Percentiles rank a stretch among this genome's conserved stretches.
Evolutionary conservation across 2,888 invertebrate species (phyloP).

Genomic region (Sarcophaga variegata): DNA sequence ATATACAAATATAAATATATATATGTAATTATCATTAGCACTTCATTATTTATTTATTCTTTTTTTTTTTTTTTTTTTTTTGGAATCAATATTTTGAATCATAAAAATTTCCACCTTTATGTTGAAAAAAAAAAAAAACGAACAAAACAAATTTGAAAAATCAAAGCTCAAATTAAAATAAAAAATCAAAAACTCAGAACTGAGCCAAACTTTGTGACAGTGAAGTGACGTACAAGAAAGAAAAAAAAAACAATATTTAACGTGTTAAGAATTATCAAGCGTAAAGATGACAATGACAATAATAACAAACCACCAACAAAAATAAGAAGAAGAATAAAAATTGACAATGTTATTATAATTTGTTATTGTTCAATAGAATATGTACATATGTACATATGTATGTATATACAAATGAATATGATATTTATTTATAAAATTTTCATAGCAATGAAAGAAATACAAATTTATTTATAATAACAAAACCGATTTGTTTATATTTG

Average conservation of each 20-base stretch:
- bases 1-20: background rate
- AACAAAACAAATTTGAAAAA: background rate
- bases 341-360: background rate
- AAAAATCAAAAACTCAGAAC: background rate
- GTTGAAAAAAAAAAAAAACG: background rate
- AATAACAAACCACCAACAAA: background rate
- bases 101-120: slow-evolving; percentile 24
- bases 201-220: slow-evolving; percentile 12
- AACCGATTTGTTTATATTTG: slow-evolving; percentile 61
- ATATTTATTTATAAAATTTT: slow-evolving; percentile 45
- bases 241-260: background rate
- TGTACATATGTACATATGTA: background rate
- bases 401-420: background rate
- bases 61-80: background rate
- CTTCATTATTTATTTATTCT: background rate
- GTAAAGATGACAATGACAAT: slow-evolving; percentile 22
- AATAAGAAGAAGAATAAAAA: background rate
- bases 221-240: slow-evolving; percentile 30
- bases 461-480: background rate
- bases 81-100: background rate
- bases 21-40: slow-evolving; percentile 27
- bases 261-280: slow-evolving; percentile 43
- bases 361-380: background rate
- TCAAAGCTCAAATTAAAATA: background rate
- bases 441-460: slow-evolving; percentile 48